phyloP scores from a whole-genome alignment of 2,113 vertebrate genomes.

The Ondatra zibethicus region DNA sequence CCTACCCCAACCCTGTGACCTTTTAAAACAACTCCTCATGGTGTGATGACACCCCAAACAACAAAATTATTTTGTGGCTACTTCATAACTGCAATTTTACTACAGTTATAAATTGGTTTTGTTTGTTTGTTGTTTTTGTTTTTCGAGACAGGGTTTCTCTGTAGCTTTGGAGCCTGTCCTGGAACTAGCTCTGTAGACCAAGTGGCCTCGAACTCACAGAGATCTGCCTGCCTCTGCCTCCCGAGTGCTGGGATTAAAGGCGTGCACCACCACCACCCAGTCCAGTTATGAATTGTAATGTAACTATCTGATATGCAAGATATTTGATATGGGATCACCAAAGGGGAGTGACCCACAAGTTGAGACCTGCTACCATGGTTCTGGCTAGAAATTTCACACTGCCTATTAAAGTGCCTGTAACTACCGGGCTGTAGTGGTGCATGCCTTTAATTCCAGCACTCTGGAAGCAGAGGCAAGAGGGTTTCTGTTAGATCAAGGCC shows the following conservation, averaged over 20 bases:
- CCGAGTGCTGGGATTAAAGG: no score
- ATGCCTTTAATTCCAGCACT: not conserved
- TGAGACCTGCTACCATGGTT: not conserved
- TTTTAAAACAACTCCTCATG: not conserved
- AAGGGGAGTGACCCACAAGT: not conserved
- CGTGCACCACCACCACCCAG: no score
- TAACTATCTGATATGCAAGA: not conserved
- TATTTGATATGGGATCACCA: not conserved
- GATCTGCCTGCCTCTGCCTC: no score
- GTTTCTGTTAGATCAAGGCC: not conserved
- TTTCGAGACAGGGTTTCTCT: no score
- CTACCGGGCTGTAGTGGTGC: not conserved
- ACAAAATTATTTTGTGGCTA: not conserved
- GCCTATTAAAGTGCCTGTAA: not conserved
- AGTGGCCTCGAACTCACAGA: no score
- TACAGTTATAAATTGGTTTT: not conserved
- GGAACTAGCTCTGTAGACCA: no score
- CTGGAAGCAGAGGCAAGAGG: not conserved
- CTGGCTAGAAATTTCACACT: not conserved
- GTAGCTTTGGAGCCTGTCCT: no score
- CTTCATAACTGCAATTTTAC: not conserved
- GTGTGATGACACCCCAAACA: not conserved
- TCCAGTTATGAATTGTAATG: not conserved
- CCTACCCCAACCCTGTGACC: not conserved
- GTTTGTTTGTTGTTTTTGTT: no score